Base-by-base conservation (phyloP, 2,888 invertebrate genomes). In the Drosophila neoperkinsi region DNA sequence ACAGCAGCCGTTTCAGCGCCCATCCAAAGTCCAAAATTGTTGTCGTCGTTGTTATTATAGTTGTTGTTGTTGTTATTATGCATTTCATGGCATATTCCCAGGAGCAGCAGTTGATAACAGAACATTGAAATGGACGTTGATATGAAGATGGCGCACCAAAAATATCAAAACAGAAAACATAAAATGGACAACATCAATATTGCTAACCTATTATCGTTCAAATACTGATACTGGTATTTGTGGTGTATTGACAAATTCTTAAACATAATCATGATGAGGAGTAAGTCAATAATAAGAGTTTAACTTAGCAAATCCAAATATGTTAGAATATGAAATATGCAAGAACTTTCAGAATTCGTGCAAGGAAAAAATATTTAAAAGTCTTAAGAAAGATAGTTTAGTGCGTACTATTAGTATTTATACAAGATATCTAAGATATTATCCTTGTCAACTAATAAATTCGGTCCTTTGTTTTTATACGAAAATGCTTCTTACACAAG, bases 1-100 rank as follows among this genome's bases (percentile, higher is more conserved):
- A 84, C 90, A 84, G 69, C 77, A 77, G 60, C 81, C 75, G 78
- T 84, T 87, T 75, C 70, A 73, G 74, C 81, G 87, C 56, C 71
- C 87, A 81, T 67, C 55, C 66, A 53, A 52, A 73, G 65, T 74
- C 69, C 81, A 72, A 74, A 88, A 46, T 61, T 50, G 71, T 63
- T 60, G 49, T 67, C 49, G 36, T 41, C 50, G 18, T 56, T 36
- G 55, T 60, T 56, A 3, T 60, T 53, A 25, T 41, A 41, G 18
- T 56, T 36, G 55, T 60, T 59, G 4, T 59, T 63, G 63, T 84
- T 67, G 62, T 74, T 76, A 73, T 84, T 76, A 69, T 86, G 71
- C 63, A 78, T 81, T 81, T 81, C 74, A 82, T 84, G 62, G 61
- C 69, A 64, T 68, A 68, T 76, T 74, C 74, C 70, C 66, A 81